phyloP scores from a whole-genome alignment of 1,140 invertebrate species.

The Octopus bimaculoides region DNA sequence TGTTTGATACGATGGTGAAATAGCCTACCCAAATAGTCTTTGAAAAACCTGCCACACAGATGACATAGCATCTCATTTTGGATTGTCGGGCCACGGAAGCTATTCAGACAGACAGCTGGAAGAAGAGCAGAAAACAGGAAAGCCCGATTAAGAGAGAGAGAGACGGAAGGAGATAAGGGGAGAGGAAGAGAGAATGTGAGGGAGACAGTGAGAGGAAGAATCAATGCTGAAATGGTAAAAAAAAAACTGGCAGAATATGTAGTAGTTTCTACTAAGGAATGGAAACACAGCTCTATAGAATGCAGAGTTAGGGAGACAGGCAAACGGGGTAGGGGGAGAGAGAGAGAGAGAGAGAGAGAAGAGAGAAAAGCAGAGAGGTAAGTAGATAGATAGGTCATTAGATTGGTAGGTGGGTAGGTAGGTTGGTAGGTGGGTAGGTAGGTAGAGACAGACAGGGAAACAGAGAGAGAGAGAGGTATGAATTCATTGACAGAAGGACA shows the following conservation, averaged over 20 bases:
- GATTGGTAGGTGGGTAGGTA: background rate
- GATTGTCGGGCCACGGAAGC: background rate
- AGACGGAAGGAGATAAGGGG: background rate
- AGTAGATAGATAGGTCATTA: background rate
- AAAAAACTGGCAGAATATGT: background rate
- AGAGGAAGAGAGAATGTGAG: background rate
- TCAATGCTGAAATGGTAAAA: background rate
- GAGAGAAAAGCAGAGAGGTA: background rate
- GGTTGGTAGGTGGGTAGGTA: background rate
- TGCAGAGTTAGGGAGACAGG: background rate
- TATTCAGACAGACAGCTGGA: background rate
- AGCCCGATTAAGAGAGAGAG: background rate
- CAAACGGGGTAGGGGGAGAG: background rate
- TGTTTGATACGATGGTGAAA: background rate
- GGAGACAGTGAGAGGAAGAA: background rate
- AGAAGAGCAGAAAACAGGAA: background rate
- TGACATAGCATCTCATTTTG: background rate
- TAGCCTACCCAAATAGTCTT: conserved; percentile 2
- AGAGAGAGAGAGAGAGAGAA: background rate
- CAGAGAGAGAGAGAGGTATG: background rate
- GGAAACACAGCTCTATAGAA: too few species aligned
- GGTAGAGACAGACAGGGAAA: background rate
- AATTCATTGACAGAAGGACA: background rate
- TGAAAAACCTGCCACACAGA: background rate
- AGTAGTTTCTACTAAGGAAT: too few species aligned